Conservation (phyloP, 2,888 invertebrate species). For the Pterostichus niger region DNA sequence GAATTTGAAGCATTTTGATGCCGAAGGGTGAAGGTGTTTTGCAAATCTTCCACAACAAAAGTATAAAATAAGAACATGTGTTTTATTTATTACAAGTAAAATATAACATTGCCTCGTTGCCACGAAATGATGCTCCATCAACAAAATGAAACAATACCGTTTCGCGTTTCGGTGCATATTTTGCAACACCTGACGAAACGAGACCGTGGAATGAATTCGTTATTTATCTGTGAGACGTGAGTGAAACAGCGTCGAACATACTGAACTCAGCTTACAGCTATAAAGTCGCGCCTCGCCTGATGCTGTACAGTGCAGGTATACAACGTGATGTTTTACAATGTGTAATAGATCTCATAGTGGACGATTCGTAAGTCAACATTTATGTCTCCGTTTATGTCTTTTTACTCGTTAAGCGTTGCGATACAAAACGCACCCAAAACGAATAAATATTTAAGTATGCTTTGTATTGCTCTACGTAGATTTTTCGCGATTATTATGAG, state of each 20-base stretch:
- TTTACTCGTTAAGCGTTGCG: slow-evolving; percentile 53
- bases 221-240: slow-evolving; percentile 39
- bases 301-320: slow-evolving; percentile 18
- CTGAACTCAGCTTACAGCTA: background rate
- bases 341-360: slow-evolving; percentile 64
- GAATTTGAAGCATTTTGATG: too few species aligned
- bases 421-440: slow-evolving; percentile 52
- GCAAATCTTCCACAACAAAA: too few species aligned
- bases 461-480: slow-evolving; percentile 19
- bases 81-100: too few species aligned
- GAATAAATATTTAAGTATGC: slow-evolving; percentile 47
- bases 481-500: slow-evolving; percentile 44
- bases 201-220: slow-evolving; percentile 38
- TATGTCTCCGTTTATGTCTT: slow-evolving; percentile 63
- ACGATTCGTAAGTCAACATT: slow-evolving; percentile 64
- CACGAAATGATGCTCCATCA: background rate
- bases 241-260: slow-evolving; percentile 34
- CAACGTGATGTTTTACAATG: slow-evolving; percentile 61
- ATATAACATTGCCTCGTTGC: background rate
- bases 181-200: slow-evolving; percentile 36
- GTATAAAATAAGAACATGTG: too few species aligned
- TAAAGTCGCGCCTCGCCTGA: slow-evolving; percentile 31
- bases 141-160: slow-evolving; percentile 22
- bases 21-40: too few species aligned
- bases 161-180: background rate